A percentile compares a stretch with the other conserved stretches of the same genome.
Evolutionary conservation across 2,113 vertebrate species (phyloP).

Genomic region (Eurypyga helias): DNA sequence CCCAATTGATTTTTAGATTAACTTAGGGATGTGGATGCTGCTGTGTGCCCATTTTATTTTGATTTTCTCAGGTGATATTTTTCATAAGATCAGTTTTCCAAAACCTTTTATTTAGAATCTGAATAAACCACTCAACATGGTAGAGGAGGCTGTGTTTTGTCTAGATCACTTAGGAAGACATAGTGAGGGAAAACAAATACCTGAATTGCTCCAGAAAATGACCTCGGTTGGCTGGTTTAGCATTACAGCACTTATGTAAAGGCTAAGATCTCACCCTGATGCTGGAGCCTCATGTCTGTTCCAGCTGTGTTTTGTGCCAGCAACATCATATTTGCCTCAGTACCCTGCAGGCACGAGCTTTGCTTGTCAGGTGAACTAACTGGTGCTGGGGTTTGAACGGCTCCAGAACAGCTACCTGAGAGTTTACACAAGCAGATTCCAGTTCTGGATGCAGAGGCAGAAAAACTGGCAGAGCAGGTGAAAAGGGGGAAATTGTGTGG

Average conservation of each 20-base stretch:
- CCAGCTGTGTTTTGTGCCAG: neutral
- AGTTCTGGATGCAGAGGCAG: neutral
- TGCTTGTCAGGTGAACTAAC: accelerated
- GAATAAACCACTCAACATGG: neutral
- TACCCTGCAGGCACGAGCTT: neutral
- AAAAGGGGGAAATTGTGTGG: accelerated
- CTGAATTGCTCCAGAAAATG: accelerated
- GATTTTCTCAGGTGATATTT: neutral
- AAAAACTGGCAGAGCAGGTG: neutral
- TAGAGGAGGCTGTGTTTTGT: neutral
- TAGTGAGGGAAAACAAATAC: neutral
- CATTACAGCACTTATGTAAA: accelerated
- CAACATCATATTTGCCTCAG: neutral
- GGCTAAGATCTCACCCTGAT: neutral
- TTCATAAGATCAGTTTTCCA: neutral
- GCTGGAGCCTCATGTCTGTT: neutral
- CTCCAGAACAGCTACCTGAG: too few relatives aligned
- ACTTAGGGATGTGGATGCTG: neutral
- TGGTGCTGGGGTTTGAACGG: neutral
- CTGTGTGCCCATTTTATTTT: neutral
- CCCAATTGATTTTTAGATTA: neutral
- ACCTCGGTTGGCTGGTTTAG: neutral
- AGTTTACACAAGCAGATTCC: accelerated
- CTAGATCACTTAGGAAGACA: neutral
- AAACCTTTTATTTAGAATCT: neutral